These are phyloP conservation scores for Nephotettix cincticeps DNA, from an alignment of 1,140 invertebrate genomes.

Conservation along the genomic window DNA sequence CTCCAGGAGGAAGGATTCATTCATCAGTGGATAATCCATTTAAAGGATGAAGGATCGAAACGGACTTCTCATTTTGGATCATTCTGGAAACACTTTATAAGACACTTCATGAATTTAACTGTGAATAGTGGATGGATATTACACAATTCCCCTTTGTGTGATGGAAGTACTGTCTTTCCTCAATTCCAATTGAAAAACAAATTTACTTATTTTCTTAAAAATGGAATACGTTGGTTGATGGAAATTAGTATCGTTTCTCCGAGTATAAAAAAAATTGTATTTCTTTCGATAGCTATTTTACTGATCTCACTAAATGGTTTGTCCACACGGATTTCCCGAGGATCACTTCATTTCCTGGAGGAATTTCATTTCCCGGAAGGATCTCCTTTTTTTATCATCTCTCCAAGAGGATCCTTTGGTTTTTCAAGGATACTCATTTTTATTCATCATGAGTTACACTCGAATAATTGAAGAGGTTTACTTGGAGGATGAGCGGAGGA, in stretches of 20 bases:
- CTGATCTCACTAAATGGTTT: neutral
- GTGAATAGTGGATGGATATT: too few species aligned
- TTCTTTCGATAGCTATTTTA: neutral
- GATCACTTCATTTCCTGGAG: constrained; percentile 9
- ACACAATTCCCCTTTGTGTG: too few species aligned
- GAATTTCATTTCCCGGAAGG: neutral
- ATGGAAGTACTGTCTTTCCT: too few species aligned
- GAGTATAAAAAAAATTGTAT: neutral
- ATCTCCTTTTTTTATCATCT: neutral
- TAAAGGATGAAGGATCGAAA: constrained; percentile 6
- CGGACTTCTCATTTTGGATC: neutral
- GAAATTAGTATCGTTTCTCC: neutral
- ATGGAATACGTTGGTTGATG: neutral
- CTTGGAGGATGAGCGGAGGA: constrained; percentile 9
- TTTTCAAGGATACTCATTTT: neutral
- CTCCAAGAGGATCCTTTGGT: neutral
- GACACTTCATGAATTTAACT: too few species aligned
- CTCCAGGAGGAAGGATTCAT: neutral
- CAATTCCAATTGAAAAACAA: too few species aligned
- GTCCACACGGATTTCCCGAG: constrained; percentile 4
- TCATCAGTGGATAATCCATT: neutral
- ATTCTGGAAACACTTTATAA: neutral
- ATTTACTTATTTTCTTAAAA: neutral
- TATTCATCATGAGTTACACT: neutral
- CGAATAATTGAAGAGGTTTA: constrained; percentile 3